Base-by-base conservation (phyloP, 2,888 invertebrate genomes). In the Caenorhabditis angaria region DNA sequence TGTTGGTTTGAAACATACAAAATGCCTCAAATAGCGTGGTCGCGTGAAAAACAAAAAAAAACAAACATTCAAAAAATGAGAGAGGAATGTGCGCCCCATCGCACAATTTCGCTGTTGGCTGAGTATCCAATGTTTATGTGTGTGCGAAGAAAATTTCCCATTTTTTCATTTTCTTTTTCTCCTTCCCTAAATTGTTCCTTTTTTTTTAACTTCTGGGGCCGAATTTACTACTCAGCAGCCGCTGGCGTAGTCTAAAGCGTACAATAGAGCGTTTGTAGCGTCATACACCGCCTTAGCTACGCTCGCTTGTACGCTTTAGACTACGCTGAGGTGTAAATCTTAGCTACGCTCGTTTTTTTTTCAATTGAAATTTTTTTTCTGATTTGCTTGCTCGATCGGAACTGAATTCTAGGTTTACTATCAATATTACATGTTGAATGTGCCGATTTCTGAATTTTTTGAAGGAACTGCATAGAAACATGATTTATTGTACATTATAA, bases 71-170 rank as follows among this genome's bases (percentile, higher is more conserved):
- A 50, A 50, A 50, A 24, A 56, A 24, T 25, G 25, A 35, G 22
- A 3, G 12, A 6, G 12, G 58, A 41, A 47, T 10, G n/a, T 50
- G 61, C 69, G 74, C 74, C 57, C 74, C 25, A 54, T 32, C 27
- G 69, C 4, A 57, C 41, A 68, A 53, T 74, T 74, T 20, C 57
- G 61, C n/a, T 25, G 35, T 66, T 69, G 57, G 5, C 74, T 69
- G 74, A 74, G 74, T 65, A 74, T 63, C 28, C n/a, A 65, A 73
- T 54, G 73, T 62, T 64, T 32, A 68, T 48, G 27, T 63, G 51
- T 56, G 14, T 2, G 10, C 3, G 27, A 18, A 6, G 27, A n/a
- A 14, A 28, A 22, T 51, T 61, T 61, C 8, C 41, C 22, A 24
- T 32, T 22, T 25, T 4, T 47, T 32, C 50, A 24, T 20, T 66